Base-by-base conservation (phyloP, 2,888 invertebrate species). In the Campoplex nolae region DNA sequence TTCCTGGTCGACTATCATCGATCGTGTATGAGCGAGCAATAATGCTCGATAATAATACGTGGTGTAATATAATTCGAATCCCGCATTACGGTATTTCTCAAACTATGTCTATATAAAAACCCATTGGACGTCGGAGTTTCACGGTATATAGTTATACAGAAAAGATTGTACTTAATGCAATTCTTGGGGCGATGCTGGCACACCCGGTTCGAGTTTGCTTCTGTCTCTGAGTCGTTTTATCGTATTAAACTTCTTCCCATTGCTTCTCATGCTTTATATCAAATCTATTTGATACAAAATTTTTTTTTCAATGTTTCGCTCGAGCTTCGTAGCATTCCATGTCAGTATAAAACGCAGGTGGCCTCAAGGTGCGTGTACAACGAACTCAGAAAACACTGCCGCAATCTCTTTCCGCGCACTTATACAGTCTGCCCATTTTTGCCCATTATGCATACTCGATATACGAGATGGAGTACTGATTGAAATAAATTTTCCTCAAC, bases 261-360 rank as follows among this genome's bases (percentile, higher is more conserved):
- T 87, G 86, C 87, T 88, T 42, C 51, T n/a, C 35, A 84, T 86
- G 79, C 62, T 16, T 62, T 62, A 32, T 58, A 58, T 62, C 62
- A 62, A 62, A 62, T 62, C 62, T 62, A 32, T 62, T 62, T 62
- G 32, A 62, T 62, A 32, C 32, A 62, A 6, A 6, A 32, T 62
- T 32, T 62, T 62, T 62, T 62, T 62, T 58, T 28, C 2, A 7
- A 28, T 13, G 1, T 28, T 11, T 28, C 11, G 28, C 11, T 58
- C 28, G 58, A 68, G 77, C 80, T 74, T 68, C 35, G 86, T 85
- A 86, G 88, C 88, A 89, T 88, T 82, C 90, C 89, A 91, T 90
- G 90, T 89, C 88, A 88, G 89, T 88, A 83, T 87, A 84, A 89
- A 90, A 84, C 32, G 32, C 62, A 62, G 62, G 62, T 62, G 62